Evolutionary conservation across 2,888 invertebrate species (phyloP).

Genomic region (Kryphioiulus occultus): DNA sequence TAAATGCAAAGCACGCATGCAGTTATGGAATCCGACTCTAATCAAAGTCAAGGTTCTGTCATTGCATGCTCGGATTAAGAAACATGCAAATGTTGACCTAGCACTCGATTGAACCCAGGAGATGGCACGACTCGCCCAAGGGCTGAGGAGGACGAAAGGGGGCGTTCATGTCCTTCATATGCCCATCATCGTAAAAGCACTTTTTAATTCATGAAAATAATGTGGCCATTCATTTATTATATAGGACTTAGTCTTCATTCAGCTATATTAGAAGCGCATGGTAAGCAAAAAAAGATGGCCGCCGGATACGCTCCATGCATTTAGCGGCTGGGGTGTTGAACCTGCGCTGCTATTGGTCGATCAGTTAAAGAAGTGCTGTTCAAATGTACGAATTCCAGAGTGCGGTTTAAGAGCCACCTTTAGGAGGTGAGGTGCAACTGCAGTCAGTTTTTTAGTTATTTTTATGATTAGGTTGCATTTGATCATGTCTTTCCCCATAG

Average conservation of each 20-base stretch:
- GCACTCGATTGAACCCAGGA: constrained; percentile 22
- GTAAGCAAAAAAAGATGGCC: constrained; percentile 12
- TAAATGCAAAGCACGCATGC: constrained; percentile 30
- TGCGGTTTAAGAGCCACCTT: neutral
- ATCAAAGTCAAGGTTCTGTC: constrained; percentile 35
- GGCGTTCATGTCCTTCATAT: constrained; percentile 31
- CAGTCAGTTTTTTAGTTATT: neutral
- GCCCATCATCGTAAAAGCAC: constrained; percentile 21
- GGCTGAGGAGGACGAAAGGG: constrained; percentile 31
- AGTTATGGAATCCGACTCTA: constrained; percentile 35
- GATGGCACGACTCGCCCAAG: constrained; percentile 31
- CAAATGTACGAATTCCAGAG: neutral
- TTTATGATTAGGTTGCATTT: neutral
- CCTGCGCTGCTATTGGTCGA: neutral
- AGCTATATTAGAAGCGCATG: neutral
- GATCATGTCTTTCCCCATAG: neutral
- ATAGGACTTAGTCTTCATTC: constrained; percentile 10
- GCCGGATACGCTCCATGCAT: neutral
- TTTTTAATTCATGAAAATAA: constrained; percentile 35
- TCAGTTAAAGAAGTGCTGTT: neutral
- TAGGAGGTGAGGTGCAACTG: neutral
- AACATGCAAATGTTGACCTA: constrained; percentile 26
- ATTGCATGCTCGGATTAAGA: constrained; percentile 26
- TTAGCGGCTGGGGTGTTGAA: constrained; percentile 1
- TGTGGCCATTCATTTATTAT: constrained; percentile 16